Percentiles rank a stretch among this genome's conserved stretches.
Conservation (phyloP, 2,113 vertebrate genomes). For the Phoxinus phoxinus region DNA sequence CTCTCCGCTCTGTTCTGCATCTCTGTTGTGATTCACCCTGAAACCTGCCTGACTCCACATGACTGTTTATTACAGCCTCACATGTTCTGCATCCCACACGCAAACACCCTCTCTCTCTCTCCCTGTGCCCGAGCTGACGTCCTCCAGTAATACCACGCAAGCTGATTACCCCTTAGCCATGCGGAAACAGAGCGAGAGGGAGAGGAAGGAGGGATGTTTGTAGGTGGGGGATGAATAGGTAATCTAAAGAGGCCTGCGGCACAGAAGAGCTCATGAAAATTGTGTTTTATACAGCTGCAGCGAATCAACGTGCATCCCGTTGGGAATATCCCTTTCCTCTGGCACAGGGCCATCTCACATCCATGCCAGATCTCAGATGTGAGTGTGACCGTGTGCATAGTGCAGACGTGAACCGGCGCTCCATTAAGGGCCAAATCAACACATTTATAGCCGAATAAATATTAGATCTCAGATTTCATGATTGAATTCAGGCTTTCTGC, state of each 20-base stretch:
- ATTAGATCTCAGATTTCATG: constrained; percentile 25
- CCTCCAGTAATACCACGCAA: constrained; percentile 47
- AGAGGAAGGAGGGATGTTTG: constrained; percentile 18
- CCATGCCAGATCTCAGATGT: constrained; percentile 34
- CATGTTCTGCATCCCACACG: constrained; percentile 24
- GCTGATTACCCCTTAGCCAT: constrained; percentile 44
- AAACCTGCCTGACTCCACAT: constrained; percentile 49
- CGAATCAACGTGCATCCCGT: not conserved
- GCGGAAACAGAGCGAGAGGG: not conserved
- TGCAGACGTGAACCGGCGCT: not conserved
- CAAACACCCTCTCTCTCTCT: constrained; percentile 21
- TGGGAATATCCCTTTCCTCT: constrained; percentile 22
- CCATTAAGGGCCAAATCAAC: constrained; percentile 58
- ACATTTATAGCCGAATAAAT: constrained; percentile 14
- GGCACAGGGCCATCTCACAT: constrained; percentile 19
- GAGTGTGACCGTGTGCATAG: constrained; percentile 5
- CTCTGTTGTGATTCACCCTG: constrained; percentile 39
- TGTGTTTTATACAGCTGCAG: constrained; percentile 15
- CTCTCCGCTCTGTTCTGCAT: not conserved
- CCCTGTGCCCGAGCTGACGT: not conserved
- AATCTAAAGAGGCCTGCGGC: constrained; percentile 24
- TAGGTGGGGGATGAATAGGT: constrained; percentile 17
- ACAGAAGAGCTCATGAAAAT: constrained; percentile 28
- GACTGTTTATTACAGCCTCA: constrained; percentile 31
- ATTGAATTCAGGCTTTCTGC: constrained; percentile 17